These are phyloP conservation scores for Hylomyscus alleni DNA, from an alignment of 2,797 vertebrate genomes.

Conservation along the genomic window DNA sequence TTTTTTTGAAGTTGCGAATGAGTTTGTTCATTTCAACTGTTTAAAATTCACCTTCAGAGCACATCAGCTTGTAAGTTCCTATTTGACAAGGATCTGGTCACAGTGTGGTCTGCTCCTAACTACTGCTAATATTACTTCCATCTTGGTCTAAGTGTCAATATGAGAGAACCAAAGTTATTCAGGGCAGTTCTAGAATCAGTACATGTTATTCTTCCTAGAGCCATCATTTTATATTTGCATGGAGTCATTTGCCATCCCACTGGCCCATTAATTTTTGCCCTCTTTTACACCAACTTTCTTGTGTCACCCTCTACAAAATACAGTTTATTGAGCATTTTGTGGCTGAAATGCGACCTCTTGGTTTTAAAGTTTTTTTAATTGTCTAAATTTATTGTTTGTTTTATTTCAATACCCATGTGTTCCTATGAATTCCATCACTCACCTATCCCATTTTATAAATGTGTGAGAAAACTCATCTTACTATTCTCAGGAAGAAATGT, in stretches of 20 bases:
- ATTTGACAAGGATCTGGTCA: slow-evolving; percentile 98
- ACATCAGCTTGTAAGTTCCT: slow-evolving; percentile 99
- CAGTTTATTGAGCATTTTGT: slow-evolving; percentile 91
- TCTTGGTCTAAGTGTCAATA: slow-evolving; percentile 98
- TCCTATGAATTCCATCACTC: slow-evolving; percentile 49
- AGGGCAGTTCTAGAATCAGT: slow-evolving; percentile 97
- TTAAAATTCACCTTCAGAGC: slow-evolving; percentile 98
- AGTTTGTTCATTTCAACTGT: slow-evolving; percentile 99
- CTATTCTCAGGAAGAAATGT: slow-evolving; percentile 64
- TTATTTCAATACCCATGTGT: slow-evolving; percentile 85
- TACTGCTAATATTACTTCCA: slow-evolving; percentile 99
- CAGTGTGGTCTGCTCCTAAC: slow-evolving; percentile 98
- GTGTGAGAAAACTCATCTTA: slow-evolving; percentile 81
- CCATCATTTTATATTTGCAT: slow-evolving; percentile 96
- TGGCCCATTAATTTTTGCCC: slow-evolving; percentile 70
- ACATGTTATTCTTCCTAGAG: slow-evolving; percentile 96
- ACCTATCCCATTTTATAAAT: slow-evolving; percentile 63
- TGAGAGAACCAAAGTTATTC: slow-evolving; percentile 97
- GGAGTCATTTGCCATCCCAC: slow-evolving; percentile 87
- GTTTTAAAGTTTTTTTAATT: slow-evolving; percentile 84
- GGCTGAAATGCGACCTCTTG: slow-evolving; percentile 91
- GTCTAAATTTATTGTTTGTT: slow-evolving; percentile 89
- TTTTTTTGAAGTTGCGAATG: slow-evolving; percentile 97
- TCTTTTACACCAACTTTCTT: slow-evolving; percentile 79
- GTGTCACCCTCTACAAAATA: slow-evolving; percentile 82